Base-by-base conservation (phyloP, 2,888 invertebrate genomes). In the Pristionchus fissidentatus region DNA sequence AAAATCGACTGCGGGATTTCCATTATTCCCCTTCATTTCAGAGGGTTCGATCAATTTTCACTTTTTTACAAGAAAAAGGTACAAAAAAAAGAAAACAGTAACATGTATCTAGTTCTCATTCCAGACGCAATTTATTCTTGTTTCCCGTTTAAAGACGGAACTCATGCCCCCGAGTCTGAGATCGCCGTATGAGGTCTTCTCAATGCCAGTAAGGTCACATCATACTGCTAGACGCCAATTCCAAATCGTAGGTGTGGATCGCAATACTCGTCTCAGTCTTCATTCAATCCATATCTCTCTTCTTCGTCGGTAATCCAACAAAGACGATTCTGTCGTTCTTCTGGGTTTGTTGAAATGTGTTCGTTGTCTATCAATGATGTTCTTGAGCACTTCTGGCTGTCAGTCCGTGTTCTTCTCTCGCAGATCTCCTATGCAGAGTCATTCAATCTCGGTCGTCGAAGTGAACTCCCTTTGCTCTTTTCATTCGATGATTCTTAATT, bases 121-220 rank as follows among this genome's bases (percentile, higher is more conserved):
- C 26, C 73, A 75, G 73, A 75, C 73, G 19, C 46, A 43, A 43
- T 75, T 75, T 13, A 46, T 75, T 13, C 15, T 75, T 26, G 43
- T 75, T 19, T 75, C 73, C 29, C 73, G 46, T 2, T 29, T 75
- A 38, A 75, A 75, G 46, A 43, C 46, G 15, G 73, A 75, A 38
- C 46, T 29, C 26, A 75, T 75, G 73, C 73, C 73, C 13, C 73
- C 73, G 19, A 75, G 26, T 5, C 43, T 75, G 26, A 26, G 46
- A 0, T 75, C 73, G 46, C 73, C 73, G 29, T 75, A 75, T 13
- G 46, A 46, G 38, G 46, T 75, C 0, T 75, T 75, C 29, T 35
- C 73, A 3, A 22, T 26, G 15, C 26, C 38, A 41, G 70, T 70
- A 1, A 3, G 70, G 19, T 26, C 0, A 0, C 15, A 15, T 3